These are phyloP conservation scores for Arenaria interpres DNA, from an alignment of 2,113 vertebrate genomes.

Conservation along the genomic window DNA sequence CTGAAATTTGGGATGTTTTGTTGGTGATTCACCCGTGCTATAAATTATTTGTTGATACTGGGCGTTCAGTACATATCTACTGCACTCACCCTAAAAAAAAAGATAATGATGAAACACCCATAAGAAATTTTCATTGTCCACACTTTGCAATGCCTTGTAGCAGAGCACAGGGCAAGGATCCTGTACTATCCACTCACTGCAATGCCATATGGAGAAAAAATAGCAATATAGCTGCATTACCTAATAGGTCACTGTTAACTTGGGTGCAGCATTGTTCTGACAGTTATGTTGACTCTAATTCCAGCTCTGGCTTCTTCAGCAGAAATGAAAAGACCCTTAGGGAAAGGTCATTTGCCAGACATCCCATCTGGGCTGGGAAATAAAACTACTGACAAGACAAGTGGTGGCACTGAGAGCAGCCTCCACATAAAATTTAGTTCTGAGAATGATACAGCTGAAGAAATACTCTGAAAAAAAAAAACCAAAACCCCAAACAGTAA, in stretches of 20 bases:
- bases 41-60: not conserved
- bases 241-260: not conserved
- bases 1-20: not conserved
- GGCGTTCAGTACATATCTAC: not conserved
- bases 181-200: not conserved
- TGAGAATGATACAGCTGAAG: not conserved
- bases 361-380: not conserved
- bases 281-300: not conserved
- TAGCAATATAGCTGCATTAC: not conserved
- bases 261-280: not conserved
- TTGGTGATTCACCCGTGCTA: not conserved
- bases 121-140: not conserved
- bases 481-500: not conserved
- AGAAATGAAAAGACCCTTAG: not conserved
- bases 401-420: not conserved
- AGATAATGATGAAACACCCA: not conserved
- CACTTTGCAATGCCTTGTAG: not conserved
- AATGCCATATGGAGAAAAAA: not conserved
- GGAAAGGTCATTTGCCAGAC: constrained; percentile 8
- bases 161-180: not conserved
- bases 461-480: not conserved
- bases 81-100: not conserved
- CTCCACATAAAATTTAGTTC: not conserved
- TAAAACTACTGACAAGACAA: not conserved
- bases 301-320: not conserved